Conservation (phyloP, 2,797 vertebrate genomes). For the Sorex maritimensis region DNA sequence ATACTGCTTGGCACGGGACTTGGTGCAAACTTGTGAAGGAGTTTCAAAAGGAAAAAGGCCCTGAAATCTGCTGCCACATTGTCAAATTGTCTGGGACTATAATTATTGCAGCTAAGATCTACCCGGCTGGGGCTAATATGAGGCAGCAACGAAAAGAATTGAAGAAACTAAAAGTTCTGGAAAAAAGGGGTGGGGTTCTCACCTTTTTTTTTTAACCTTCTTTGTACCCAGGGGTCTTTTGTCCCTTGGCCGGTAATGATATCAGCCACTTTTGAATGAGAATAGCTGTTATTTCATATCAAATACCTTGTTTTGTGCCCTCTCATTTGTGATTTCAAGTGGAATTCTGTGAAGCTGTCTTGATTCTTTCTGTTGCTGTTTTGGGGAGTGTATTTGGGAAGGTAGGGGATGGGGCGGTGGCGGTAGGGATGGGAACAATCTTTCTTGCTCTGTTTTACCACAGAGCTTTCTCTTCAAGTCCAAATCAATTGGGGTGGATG, state of each 20-base stretch:
- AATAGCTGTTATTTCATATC: conserved; percentile 23
- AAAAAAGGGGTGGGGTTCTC: background rate
- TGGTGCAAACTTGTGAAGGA: background rate
- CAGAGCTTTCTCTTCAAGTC: conserved; percentile 24
- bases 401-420: too few species aligned
- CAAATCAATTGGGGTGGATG: background rate
- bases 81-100: background rate
- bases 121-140: background rate
- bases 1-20: background rate
- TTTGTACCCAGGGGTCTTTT: background rate
- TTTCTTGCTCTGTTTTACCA: conserved; percentile 46
- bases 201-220: background rate
- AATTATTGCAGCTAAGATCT: background rate
- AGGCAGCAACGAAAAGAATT: background rate
- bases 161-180: background rate
- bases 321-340: conserved; percentile 23
- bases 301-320: background rate
- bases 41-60: conserved; percentile 17
- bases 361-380: background rate
- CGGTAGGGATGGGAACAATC: background rate
- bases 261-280: background rate
- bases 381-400: conserved; percentile 13
- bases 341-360: background rate
- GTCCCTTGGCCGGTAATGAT: background rate
- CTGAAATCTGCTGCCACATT: background rate